Evolutionary conservation across 2,888 invertebrate genomes (phyloP), one percentile per base, ranked within the genome.

Genomic region (Cyrtodaria siliqua): DNA sequence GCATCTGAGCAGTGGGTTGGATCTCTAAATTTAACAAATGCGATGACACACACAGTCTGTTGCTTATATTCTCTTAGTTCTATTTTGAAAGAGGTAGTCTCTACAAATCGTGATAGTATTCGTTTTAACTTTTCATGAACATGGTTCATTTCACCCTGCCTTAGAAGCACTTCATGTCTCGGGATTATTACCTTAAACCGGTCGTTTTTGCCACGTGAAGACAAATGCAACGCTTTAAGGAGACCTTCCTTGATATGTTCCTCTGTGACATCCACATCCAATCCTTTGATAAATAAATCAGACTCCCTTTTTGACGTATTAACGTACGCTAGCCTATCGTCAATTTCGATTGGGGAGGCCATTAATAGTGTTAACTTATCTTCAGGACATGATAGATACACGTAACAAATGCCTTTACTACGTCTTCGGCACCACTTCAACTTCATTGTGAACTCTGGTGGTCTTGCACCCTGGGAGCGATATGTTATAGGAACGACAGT

Each of bases 381-480:
- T 49, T 80, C 86, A 8, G 73, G 73, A 14, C 75, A 24, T 0
- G 57, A 59, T 20, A 86, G 60, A 14, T 62, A 52, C 16, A 87
- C 85, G 71, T 82, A 89, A 1, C 85, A 88, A 67, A 75, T 69
- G 16, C 86, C 87, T 61, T 74, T 83, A 0, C 81, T 67, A 47
- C 59, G 69, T 55, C 90, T 67, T 50, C 90, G 71, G 23, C 75
- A 81, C 88, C 87, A 89, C 12, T 74, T 76, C 8, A 90, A 24
- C 27, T 75, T 79, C 8, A 87, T 67, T 27, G 82, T 82, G 61
- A 85, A 87, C 14, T 67, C 64, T 14, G 55, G 59, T 18, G 52
- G n/a, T 6, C 27, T 52, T 23, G 42, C 2, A 16, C 8, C 57
- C 8, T 29, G 24, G 29, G 53, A 26, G 8, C 44, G 38, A 18